These are phyloP conservation scores for Mimumesa dahlbomi DNA, from an alignment of 2,888 invertebrate genomes.

Conservation along the genomic window DNA sequence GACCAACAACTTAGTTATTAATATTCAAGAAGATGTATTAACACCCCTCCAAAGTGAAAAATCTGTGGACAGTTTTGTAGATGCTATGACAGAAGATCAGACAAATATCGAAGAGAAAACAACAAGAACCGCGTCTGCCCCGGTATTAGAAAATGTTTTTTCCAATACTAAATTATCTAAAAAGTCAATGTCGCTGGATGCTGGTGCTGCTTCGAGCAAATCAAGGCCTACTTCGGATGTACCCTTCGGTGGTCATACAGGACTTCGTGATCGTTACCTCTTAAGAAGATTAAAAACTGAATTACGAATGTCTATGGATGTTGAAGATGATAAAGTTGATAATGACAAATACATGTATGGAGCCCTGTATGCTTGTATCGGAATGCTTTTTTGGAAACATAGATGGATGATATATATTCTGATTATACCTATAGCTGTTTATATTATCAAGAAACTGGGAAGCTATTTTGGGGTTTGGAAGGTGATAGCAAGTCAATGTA, in stretches of 20 bases:
- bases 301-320: constrained; percentile 71
- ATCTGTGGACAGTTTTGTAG: constrained; percentile 1
- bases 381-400: constrained; percentile 93
- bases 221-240: constrained; percentile 45
- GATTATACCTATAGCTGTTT: constrained; percentile 88
- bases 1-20: constrained; percentile 60
- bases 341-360: constrained; percentile 85
- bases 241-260: neutral
- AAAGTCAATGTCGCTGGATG: constrained; percentile 73
- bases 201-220: constrained; percentile 47
- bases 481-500: constrained; percentile 71
- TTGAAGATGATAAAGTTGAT: constrained; percentile 70
- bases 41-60: constrained; percentile 1
- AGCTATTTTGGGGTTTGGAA: constrained; percentile 80
- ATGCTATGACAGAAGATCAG: constrained; percentile 6
- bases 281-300: constrained; percentile 72
- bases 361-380: constrained; percentile 90
- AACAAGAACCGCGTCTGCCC: too few species aligned
- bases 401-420: constrained; percentile 90
- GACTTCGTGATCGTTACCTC: constrained; percentile 70
- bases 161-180: constrained; percentile 18
- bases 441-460: constrained; percentile 83
- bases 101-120: too few species aligned
- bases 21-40: constrained; percentile 22
- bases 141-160: too few species aligned